phyloP scores from a whole-genome alignment of 1,140 invertebrate genomes.

The Habropoda laboriosa region DNA sequence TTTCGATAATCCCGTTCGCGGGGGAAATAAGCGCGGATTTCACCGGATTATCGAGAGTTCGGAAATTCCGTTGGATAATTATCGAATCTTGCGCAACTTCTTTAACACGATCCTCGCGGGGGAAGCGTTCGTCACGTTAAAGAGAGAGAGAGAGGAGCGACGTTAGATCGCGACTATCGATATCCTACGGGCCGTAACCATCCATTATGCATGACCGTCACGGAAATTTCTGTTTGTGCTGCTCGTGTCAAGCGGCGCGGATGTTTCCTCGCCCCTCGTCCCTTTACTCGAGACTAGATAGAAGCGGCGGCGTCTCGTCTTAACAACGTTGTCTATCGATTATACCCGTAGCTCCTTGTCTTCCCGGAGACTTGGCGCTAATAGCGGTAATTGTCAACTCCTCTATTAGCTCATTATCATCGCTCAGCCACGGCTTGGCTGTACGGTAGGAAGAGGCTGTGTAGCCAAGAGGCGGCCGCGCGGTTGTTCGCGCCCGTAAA shows the following conservation, averaged over 20 bases:
- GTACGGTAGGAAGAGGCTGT: background rate
- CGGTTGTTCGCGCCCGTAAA: constrained; percentile 51
- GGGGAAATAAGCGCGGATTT: background rate
- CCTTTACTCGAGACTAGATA: background rate
- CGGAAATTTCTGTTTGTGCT: constrained; percentile 41
- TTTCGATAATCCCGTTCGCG: background rate
- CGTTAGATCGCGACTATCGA: constrained; percentile 29
- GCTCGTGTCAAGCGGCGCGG: constrained; percentile 25
- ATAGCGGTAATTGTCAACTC: constrained; percentile 64
- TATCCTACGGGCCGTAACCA: background rate
- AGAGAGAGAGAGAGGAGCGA: too few species aligned
- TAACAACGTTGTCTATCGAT: constrained; percentile 51
- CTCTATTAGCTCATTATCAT: constrained; percentile 62
- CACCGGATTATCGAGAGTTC: constrained; percentile 2
- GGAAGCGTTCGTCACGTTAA: background rate
- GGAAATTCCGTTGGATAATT: constrained; percentile 6
- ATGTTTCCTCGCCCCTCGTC: background rate
- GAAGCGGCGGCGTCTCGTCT: too few species aligned
- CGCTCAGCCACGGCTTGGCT: background rate
- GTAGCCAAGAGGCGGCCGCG: background rate
- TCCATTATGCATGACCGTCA: constrained; percentile 37
- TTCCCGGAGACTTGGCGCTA: constrained; percentile 40
- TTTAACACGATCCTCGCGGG: background rate
- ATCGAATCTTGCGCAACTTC: constrained; percentile 23
- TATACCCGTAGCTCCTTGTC: constrained; percentile 37